Base-by-base conservation (phyloP, 2,888 invertebrate species). In the Lithophane semibrunnea region DNA sequence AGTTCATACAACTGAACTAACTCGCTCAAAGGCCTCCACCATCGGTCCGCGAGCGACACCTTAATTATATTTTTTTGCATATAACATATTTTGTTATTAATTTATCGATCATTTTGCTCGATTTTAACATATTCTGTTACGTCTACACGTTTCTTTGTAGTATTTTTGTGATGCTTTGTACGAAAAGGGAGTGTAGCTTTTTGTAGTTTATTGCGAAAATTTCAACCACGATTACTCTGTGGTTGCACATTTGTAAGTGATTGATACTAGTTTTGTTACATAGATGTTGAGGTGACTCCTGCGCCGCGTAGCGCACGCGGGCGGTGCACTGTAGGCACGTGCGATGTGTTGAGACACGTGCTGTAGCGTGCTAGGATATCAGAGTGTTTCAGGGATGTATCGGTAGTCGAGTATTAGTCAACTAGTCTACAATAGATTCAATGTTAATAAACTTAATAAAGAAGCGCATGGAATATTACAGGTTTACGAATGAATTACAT, bases 21-120 rank as follows among this genome's bases (percentile, higher is more conserved):
- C 79, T 86, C 79, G 82, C 80, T 72, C 84, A 82, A 72, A 69
- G 88, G 75, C 84, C 76, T 68, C 75, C 77, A 83, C 83, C 86
- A 90, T 80, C 88, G 87, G 85, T 80, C 88, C 79, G 86, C 86
- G 89, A 82, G 90, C 89, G 87, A 88, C 86, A 90, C 87, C 85
- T 88, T 91, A 88, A 88, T 89, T 92, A 92, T 92, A 91, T 93
- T 91, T 90, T 93, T 94, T 94, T 94, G 93, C 95, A 94, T 94
- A 94, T 93, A 90, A 95, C 93, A 93, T 95, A 94, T 95, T 96
- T 96, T 95, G 94, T 95, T 95, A 95, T 92, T 93, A 92, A 93
- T 95, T 95, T 95, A 94, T 95, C 93, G 91, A 92, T 90, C 89
- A 91, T 94, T 93, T 94, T 94, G 94, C 92, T 93, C 92, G 91